phyloP scores from a whole-genome alignment of 2,113 vertebrate species.

The Tenrec ecaudatus region DNA sequence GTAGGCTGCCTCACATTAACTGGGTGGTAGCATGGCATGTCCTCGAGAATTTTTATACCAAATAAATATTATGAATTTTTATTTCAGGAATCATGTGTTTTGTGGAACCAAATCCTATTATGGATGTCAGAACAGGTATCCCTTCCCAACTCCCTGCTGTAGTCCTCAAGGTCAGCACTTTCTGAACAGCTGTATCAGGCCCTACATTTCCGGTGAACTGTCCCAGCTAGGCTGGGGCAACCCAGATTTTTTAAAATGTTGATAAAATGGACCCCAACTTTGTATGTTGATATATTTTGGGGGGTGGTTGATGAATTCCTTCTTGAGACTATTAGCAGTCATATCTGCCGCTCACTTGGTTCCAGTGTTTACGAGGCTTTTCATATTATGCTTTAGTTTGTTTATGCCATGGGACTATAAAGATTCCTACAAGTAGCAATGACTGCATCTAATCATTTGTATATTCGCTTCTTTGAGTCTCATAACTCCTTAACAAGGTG shows the following conservation, averaged over 20 bases:
- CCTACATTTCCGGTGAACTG: background rate
- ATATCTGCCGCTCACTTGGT: background rate
- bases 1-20: slow-evolving; percentile 52
- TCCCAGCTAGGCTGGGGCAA: background rate
- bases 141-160: background rate
- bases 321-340: background rate
- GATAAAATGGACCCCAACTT: background rate
- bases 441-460: background rate
- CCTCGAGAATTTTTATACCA: slow-evolving; percentile 52
- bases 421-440: background rate
- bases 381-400: background rate
- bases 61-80: slow-evolving; percentile 55
- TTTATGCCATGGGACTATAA: background rate
- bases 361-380: background rate
- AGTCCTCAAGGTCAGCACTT: background rate
- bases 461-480: background rate
- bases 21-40: slow-evolving; percentile 1
- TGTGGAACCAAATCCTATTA: background rate
- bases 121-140: background rate
- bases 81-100: slow-evolving; percentile 54
- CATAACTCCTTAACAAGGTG: background rate
- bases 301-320: background rate
- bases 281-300: background rate
- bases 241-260: background rate
- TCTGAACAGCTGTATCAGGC: background rate